Conservation (phyloP, 2,113 vertebrate genomes). For the Zosterops pallidus region DNA sequence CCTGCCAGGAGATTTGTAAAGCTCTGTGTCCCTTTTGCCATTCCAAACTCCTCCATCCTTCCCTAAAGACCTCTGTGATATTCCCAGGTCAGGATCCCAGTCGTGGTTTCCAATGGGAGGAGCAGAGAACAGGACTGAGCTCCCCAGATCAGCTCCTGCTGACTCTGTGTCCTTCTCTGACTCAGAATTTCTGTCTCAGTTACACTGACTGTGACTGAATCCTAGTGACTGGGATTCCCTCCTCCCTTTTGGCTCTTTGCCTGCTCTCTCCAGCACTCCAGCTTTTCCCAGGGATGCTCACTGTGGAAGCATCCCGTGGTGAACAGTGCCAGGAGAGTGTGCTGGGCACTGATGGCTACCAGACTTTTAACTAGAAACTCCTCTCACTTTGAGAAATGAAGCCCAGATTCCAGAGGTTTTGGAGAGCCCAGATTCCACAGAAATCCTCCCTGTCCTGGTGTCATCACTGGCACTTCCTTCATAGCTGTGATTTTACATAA, state of each 20-base stretch:
- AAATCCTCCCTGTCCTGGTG: neutral
- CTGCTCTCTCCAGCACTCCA: neutral
- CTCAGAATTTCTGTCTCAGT: neutral
- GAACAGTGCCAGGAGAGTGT: neutral
- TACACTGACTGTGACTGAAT: neutral
- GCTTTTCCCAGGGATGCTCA: neutral
- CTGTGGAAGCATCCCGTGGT: neutral
- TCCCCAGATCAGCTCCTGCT: fast-evolving
- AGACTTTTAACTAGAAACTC: neutral
- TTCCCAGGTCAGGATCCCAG: neutral
- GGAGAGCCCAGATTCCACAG: neutral
- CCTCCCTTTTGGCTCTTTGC: neutral
- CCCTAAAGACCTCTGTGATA: neutral
- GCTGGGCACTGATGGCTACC: neutral
- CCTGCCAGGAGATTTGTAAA: fast-evolving
- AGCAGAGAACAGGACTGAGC: neutral
- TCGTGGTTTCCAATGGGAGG: neutral
- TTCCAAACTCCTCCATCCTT: neutral
- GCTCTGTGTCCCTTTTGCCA: neutral
- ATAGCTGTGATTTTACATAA: fast-evolving
- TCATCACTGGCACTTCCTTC: neutral
- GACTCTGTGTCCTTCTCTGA: neutral
- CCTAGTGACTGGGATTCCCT: neutral
- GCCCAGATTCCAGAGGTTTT: neutral
- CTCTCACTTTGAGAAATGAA: neutral